phyloP scores from a whole-genome alignment of 2,113 vertebrate species.

The Crotalus helleri region DNA sequence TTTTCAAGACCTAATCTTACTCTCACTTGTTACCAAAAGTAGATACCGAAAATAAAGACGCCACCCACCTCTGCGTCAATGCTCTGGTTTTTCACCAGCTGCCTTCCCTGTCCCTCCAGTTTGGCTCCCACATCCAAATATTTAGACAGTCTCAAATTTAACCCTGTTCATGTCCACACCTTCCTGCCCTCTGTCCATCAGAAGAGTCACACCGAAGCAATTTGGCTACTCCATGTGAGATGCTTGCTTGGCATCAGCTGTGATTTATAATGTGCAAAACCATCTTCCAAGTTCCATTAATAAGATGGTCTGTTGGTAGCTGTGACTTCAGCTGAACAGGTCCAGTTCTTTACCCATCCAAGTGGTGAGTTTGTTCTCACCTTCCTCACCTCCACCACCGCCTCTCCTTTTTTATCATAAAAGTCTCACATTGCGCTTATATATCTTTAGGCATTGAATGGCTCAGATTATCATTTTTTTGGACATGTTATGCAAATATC shows the following conservation, averaged over 20 bases:
- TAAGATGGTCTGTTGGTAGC: conserved; percentile 22
- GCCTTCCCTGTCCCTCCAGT: conserved; percentile 62
- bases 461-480: neutral
- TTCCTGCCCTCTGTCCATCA: conserved; percentile 3
- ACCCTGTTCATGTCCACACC: conserved; percentile 49
- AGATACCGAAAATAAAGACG: neutral
- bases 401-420: neutral
- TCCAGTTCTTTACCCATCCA: neutral
- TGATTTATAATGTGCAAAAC: conserved; percentile 72
- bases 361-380: too few species aligned
- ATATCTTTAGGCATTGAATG: neutral
- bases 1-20: neutral
- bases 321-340: neutral
- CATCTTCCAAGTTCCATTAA: conserved; percentile 56
- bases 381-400: too few species aligned
- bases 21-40: neutral
- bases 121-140: conserved; percentile 67
- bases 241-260: conserved; percentile 15
- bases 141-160: conserved; percentile 71
- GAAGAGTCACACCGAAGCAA: conserved; percentile 48
- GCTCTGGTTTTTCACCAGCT: neutral
- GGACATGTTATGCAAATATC: neutral
- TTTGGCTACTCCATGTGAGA: conserved; percentile 37
- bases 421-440: neutral
- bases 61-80: neutral